Evolutionary conservation across 1,140 invertebrate genomes (phyloP).

Genomic region (Drosophila nasuta): DNA sequence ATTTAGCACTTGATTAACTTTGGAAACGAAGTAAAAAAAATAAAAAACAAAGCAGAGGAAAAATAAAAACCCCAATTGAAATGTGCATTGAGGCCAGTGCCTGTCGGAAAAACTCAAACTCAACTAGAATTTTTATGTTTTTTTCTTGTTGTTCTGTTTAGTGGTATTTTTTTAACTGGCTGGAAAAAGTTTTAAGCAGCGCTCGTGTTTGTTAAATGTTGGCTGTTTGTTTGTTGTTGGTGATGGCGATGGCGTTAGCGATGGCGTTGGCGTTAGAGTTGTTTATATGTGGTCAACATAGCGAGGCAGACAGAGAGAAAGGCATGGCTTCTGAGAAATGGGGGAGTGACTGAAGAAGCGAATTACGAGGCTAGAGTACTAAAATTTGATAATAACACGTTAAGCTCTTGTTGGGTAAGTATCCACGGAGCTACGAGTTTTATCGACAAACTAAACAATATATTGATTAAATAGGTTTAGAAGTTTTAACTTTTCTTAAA

Average conservation of each 20-base stretch:
- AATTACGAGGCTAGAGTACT: constrained; percentile 23
- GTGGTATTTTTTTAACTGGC: constrained; percentile 62
- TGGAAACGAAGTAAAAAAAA: constrained; percentile 38
- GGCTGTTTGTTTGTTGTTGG: constrained; percentile 44
- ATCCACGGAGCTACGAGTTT: no score
- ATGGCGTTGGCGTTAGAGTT: constrained; percentile 45
- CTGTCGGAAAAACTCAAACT: constrained; percentile 71
- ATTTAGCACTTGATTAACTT: constrained; percentile 79
- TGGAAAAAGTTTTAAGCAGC: constrained; percentile 69
- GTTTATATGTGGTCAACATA: constrained; percentile 74
- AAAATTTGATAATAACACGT: constrained; percentile 24
- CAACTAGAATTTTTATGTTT: constrained; percentile 52
- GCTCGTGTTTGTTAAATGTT: constrained; percentile 69
- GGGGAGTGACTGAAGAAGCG: constrained; percentile 2
- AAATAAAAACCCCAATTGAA: constrained; percentile 63
- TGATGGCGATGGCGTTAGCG: constrained; percentile 21
- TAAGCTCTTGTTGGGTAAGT: background rate
- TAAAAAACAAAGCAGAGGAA: constrained; percentile 4
- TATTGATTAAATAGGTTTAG: background rate
- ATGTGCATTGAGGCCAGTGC: constrained; percentile 68
- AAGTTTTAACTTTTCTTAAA: no score
- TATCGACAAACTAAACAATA: background rate
- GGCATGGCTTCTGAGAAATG: constrained; percentile 8
- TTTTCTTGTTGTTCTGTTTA: constrained; percentile 29
- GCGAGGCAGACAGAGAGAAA: constrained; percentile 22